Evolutionary conservation across 2,888 invertebrate species (phyloP).

Genomic region (Brenthis daphne): DNA sequence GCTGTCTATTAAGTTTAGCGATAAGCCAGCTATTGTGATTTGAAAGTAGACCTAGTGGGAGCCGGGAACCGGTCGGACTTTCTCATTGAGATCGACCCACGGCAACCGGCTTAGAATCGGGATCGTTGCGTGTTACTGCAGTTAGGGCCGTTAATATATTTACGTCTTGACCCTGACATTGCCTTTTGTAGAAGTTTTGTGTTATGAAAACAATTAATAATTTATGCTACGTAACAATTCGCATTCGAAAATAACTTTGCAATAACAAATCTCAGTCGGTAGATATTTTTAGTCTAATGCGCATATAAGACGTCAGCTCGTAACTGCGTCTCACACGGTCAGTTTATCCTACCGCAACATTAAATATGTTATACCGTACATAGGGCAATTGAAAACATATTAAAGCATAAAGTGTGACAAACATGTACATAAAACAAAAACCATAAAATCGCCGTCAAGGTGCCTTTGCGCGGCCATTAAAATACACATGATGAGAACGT

Average conservation of each 20-base stretch:
- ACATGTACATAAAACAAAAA: conserved; percentile 46
- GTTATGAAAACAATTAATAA: conserved; percentile 3
- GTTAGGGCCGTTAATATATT: conserved; percentile 27
- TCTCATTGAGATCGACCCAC: conserved; percentile 75
- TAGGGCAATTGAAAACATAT: conserved; percentile 40
- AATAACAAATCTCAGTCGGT: background rate
- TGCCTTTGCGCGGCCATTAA: conserved; percentile 65
- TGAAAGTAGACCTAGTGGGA: conserved; percentile 77
- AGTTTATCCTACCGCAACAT: conserved; percentile 30
- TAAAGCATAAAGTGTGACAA: conserved; percentile 51
- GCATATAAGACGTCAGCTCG: background rate
- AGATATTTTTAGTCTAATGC: background rate
- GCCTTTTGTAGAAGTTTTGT: conserved; percentile 24
- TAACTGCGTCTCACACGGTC: background rate
- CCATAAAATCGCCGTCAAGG: conserved; percentile 60
- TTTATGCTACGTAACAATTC: conserved; percentile 2
- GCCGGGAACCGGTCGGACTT: conserved; percentile 75
- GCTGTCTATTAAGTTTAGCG: conserved; percentile 52
- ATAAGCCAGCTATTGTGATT: conserved; percentile 75
- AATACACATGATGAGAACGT: conserved; percentile 49
- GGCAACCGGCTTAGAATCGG: conserved; percentile 40
- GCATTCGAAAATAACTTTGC: background rate
- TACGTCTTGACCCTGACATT: conserved; percentile 34
- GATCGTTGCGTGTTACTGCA: conserved; percentile 29
- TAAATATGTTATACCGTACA: conserved; percentile 7